Evolutionary conservation across 2,797 vertebrate genomes (phyloP).

Genomic region (Schizopygopsis pylzovi): DNA sequence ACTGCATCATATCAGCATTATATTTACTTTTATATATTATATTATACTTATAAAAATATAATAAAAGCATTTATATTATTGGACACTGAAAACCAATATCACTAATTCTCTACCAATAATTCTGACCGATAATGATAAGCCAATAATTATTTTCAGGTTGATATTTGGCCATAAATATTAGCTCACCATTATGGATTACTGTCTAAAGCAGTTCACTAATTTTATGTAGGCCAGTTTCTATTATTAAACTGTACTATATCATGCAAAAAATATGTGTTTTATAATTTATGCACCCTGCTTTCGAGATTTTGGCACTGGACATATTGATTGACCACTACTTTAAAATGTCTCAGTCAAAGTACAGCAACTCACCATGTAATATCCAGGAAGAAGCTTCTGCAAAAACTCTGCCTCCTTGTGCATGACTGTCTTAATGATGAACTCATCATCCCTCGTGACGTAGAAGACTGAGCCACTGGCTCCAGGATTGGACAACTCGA

Average conservation of each 20-base stretch:
- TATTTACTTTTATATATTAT: neutral
- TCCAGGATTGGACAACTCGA: conserved; percentile 96
- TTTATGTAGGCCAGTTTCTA: neutral
- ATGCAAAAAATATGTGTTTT: neutral
- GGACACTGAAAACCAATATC: neutral
- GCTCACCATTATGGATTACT: neutral
- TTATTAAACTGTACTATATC: neutral
- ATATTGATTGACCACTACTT: neutral
- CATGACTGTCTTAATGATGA: conserved; percentile 99
- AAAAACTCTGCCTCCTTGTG: conserved; percentile 98
- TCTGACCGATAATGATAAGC: neutral
- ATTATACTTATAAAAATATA: too few relatives aligned
- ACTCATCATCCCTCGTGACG: conserved; percentile 95
- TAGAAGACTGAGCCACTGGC: conserved; percentile 98
- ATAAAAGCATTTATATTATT: neutral
- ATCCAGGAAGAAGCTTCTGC: conserved; percentile 97
- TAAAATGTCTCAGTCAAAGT: neutral
- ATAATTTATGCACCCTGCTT: neutral
- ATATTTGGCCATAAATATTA: neutral
- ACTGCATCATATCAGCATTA: neutral
- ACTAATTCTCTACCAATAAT: neutral
- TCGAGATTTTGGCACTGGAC: neutral
- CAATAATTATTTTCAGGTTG: neutral
- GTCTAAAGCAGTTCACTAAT: neutral
- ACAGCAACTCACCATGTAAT: conserved; percentile 89